Evolutionary conservation across 2,113 vertebrate genomes (phyloP).

Genomic region (Siphamia tubifer): DNA sequence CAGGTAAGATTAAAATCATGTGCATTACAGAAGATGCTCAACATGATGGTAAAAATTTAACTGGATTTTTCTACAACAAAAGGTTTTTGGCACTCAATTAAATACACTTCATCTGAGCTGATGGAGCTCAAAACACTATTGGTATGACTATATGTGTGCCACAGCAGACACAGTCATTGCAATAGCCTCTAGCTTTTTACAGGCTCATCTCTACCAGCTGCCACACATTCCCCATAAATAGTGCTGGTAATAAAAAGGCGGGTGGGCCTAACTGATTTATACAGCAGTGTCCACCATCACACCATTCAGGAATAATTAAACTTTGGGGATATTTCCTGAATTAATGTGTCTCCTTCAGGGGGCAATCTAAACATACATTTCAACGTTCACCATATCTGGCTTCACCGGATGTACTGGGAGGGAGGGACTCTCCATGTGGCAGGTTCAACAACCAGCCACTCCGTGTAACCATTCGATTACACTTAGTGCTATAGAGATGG

Average conservation of each 20-base stretch:
- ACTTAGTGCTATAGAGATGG: constrained; percentile 31
- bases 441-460: constrained; percentile 60
- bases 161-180: constrained; percentile 47
- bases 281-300: constrained; percentile 59
- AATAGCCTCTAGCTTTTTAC: constrained; percentile 70
- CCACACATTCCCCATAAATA: constrained; percentile 78
- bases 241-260: constrained; percentile 75
- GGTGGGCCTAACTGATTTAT: constrained; percentile 76
- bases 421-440: constrained; percentile 32
- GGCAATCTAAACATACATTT: constrained; percentile 65
- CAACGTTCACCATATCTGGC: not conserved
- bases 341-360: constrained; percentile 67
- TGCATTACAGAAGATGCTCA: not conserved
- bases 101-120: constrained; percentile 14
- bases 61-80: constrained; percentile 6
- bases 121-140: constrained; percentile 22
- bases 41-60: not conserved
- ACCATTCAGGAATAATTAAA: constrained; percentile 81
- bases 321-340: constrained; percentile 71
- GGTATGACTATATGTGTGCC: constrained; percentile 44
- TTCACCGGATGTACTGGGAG: constrained; percentile 7
- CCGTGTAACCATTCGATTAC: constrained; percentile 47
- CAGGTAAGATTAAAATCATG: constrained; percentile 5
- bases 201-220: constrained; percentile 73
- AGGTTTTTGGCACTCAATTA: constrained; percentile 3